A percentile compares a stretch with the other conserved stretches of the same genome.
Evolutionary conservation across 2,888 invertebrate genomes (phyloP).

Genomic region (Actias luna): DNA sequence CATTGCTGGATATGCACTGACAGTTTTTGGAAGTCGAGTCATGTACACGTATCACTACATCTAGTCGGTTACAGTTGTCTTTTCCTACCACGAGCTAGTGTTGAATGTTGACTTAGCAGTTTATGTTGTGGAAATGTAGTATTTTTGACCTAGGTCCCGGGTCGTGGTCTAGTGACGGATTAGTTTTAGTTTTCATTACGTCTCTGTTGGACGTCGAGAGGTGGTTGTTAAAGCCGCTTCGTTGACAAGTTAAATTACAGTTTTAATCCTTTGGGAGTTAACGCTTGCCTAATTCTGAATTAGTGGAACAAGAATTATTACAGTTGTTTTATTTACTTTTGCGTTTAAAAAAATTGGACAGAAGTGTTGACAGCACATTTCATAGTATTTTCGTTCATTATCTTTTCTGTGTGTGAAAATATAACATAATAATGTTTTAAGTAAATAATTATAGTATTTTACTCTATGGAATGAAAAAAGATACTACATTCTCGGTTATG

Average conservation of each 20-base stretch:
- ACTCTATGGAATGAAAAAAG: not conserved
- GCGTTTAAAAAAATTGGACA: too few species aligned
- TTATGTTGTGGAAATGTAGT: not conserved
- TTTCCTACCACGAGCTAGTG: not conserved
- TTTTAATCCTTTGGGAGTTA: not conserved
- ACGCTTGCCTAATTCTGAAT: not conserved
- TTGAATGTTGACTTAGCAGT: not conserved
- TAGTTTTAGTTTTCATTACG: conserved; percentile 7
- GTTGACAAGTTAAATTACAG: not conserved
- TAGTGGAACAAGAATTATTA: not conserved
- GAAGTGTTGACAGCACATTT: too few species aligned
- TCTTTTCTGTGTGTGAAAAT: too few species aligned
- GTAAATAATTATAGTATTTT: too few species aligned
- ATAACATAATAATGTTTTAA: too few species aligned
- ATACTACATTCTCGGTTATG: too few species aligned
- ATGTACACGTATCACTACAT: not conserved
- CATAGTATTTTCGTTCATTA: too few species aligned
- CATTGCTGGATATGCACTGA: too few species aligned
- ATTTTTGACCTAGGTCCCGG: not conserved
- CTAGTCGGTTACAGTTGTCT: not conserved
- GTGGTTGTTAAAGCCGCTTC: not conserved
- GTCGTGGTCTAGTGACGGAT: not conserved
- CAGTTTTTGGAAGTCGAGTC: too few species aligned
- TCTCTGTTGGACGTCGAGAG: not conserved
- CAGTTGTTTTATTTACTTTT: not conserved